These are phyloP conservation scores for Ptychadena robeensis DNA, from an alignment of 2,797 vertebrate genomes.

Conservation along the genomic window DNA sequence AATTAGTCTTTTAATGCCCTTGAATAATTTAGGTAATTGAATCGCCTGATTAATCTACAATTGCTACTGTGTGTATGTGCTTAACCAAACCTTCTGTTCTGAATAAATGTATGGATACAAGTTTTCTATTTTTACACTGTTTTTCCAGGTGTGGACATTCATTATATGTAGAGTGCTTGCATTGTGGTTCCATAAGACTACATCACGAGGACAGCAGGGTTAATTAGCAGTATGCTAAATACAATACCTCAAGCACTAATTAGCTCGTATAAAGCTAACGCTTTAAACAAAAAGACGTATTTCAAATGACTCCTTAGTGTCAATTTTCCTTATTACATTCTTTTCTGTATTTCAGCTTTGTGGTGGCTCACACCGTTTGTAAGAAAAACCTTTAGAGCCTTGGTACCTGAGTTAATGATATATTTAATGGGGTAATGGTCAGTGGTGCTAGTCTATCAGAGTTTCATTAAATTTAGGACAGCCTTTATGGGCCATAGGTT, in stretches of 20 bases:
- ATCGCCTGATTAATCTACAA: not conserved
- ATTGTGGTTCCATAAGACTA: not conserved
- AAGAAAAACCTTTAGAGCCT: conserved; percentile 7
- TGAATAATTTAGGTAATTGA: not conserved
- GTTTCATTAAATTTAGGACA: conserved; percentile 44
- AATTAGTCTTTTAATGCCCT: not conserved
- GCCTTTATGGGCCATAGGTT: conserved; percentile 31
- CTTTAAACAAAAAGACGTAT: not conserved
- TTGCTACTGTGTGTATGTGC: not conserved
- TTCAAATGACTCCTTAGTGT: not conserved
- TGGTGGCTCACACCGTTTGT: not conserved
- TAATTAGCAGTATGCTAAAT: conserved; percentile 7
- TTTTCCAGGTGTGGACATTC: not conserved
- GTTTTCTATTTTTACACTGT: not conserved
- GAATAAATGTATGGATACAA: not conserved
- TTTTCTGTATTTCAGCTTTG: conserved; percentile 20
- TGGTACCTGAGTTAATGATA: conserved; percentile 34
- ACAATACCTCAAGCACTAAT: not conserved
- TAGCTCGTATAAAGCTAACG: not conserved
- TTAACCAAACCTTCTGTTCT: not conserved
- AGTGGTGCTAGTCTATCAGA: conserved; percentile 21
- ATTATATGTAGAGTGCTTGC: not conserved
- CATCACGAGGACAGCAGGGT: not conserved
- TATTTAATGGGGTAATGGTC: conserved; percentile 41
- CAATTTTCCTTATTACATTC: not conserved